These are phyloP conservation scores for Vanessa cardui DNA, from an alignment of 2,888 invertebrate species.

Conservation along the genomic window DNA sequence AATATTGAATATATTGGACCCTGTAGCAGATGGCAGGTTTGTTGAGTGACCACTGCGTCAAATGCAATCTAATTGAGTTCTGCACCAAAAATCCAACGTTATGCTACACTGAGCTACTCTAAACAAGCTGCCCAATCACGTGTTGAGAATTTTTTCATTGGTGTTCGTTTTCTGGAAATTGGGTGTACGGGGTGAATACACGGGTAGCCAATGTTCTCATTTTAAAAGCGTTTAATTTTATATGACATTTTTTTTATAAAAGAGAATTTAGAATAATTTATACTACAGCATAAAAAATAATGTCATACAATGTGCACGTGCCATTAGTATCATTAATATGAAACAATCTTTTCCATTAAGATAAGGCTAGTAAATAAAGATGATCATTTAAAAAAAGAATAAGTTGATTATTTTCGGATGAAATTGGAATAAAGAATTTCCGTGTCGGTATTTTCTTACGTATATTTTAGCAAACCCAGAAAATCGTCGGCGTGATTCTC, in stretches of 20 bases:
- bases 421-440: neutral
- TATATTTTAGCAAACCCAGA: slow-evolving; percentile 46
- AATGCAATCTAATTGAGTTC: slow-evolving; percentile 28
- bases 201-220: neutral
- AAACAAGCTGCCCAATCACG: slow-evolving; percentile 42
- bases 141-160: slow-evolving; percentile 41
- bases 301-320: too few species aligned
- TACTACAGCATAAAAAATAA: too few species aligned
- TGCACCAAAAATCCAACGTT: slow-evolving; percentile 26
- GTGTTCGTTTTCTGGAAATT: slow-evolving; percentile 33
- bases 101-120: slow-evolving; percentile 29
- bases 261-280: too few species aligned
- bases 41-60: slow-evolving; percentile 16
- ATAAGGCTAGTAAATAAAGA: too few species aligned
- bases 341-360: too few species aligned
- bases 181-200: slow-evolving; percentile 32
- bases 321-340: too few species aligned
- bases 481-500: slow-evolving; percentile 66
- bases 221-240: too few species aligned
- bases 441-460: neutral
- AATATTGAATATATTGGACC: slow-evolving; percentile 21
- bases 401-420: too few species aligned
- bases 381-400: too few species aligned
- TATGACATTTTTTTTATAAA: too few species aligned
- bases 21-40: slow-evolving; percentile 13